Percentiles rank a stretch among this genome's conserved stretches.
These are phyloP conservation scores for Helogale parvula DNA, from an alignment of 2,113 vertebrate species.

Conservation along the genomic window DNA sequence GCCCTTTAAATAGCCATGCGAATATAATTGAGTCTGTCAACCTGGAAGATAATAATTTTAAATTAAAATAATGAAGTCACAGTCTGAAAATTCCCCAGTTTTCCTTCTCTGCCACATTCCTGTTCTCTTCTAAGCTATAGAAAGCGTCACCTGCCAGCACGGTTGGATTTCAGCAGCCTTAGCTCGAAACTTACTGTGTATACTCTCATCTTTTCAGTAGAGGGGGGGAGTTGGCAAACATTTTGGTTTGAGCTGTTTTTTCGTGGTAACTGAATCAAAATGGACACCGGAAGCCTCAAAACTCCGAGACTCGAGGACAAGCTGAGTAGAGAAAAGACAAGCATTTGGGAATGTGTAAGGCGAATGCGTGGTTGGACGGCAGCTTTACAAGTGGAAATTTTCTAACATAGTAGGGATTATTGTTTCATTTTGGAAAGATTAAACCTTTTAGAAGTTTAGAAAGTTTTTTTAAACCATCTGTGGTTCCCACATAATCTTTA, in stretches of 20 bases:
- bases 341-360: background rate
- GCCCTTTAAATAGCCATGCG: background rate
- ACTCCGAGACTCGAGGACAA: background rate
- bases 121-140: background rate
- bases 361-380: background rate
- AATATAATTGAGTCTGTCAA: background rate
- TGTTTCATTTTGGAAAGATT: background rate
- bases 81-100: conserved; percentile 3
- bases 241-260: conserved; percentile 46
- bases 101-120: background rate
- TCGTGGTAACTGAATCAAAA: conserved; percentile 23
- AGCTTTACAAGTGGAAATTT: conserved; percentile 7
- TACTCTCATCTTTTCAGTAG: background rate
- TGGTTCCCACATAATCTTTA: background rate
- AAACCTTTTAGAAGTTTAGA: conserved; percentile 15
- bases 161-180: background rate
- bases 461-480: conserved; percentile 30
- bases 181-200: background rate
- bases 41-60: conserved; percentile 11
- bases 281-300: background rate
- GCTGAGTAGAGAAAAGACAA: background rate
- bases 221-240: background rate
- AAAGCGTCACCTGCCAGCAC: background rate
- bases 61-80: background rate
- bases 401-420: background rate